Conservation (phyloP, 2,797 vertebrate genomes). For the Hypotaenidia philippensis region DNA sequence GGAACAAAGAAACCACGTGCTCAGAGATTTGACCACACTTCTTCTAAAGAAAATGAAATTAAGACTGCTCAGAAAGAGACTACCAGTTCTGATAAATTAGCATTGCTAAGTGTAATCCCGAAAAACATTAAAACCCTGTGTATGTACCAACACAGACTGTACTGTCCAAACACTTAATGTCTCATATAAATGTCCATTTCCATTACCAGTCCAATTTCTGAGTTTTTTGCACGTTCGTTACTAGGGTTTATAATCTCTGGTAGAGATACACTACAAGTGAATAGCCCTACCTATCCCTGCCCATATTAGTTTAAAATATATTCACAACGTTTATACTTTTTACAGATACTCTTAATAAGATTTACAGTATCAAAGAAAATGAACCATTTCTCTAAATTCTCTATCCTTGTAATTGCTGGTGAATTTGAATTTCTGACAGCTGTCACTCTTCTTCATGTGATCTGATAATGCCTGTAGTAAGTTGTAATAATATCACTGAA, state of each 20-base stretch:
- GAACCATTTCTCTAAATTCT: neutral
- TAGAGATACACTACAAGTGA: neutral
- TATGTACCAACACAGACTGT: neutral
- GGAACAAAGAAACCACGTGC: slow-evolving; percentile 55
- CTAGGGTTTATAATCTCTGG: neutral
- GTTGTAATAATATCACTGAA: neutral
- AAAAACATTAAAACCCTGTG: neutral
- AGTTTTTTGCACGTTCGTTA: neutral
- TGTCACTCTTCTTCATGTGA: neutral
- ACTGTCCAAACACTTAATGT: neutral
- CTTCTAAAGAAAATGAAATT: slow-evolving; percentile 50
- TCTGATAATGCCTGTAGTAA: neutral
- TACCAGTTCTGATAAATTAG: slow-evolving; percentile 6
- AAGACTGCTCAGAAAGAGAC: slow-evolving; percentile 46
- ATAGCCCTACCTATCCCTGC: neutral
- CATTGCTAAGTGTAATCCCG: neutral
- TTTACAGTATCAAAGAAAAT: neutral
- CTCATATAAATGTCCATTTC: neutral
- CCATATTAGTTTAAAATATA: neutral
- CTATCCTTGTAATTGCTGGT: neutral
- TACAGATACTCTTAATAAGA: neutral
- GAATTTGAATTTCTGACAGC: neutral
- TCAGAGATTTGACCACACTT: slow-evolving; percentile 40
- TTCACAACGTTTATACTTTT: neutral
- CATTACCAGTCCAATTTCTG: neutral